phyloP scores from a whole-genome alignment of 2,797 vertebrate genomes.

The Bradypodion ventrale region DNA sequence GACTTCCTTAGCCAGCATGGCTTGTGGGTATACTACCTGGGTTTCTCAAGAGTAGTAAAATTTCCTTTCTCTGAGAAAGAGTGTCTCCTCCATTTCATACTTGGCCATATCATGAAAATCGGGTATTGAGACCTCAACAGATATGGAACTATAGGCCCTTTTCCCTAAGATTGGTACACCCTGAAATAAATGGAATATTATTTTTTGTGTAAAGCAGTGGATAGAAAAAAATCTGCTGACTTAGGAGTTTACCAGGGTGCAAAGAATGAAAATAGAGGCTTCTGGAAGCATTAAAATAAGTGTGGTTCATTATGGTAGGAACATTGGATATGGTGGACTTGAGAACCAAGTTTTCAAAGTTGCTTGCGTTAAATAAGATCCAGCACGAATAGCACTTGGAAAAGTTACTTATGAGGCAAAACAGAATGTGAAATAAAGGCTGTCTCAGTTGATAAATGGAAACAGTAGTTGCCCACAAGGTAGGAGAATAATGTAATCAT shows the following conservation, averaged over 20 bases:
- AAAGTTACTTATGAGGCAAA: not conserved
- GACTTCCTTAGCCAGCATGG: too few species aligned
- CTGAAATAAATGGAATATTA: too few species aligned
- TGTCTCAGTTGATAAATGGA: slow-evolving; percentile 4
- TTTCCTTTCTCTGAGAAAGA: too few species aligned
- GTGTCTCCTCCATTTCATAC: not conserved
- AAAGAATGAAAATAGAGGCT: too few species aligned
- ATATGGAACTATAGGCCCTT: not conserved
- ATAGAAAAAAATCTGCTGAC: not conserved
- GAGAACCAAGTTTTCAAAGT: not conserved
- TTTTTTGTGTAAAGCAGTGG: too few species aligned
- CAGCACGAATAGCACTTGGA: too few species aligned
- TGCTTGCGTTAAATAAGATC: too few species aligned
- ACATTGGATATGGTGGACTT: not conserved
- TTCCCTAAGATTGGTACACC: not conserved
- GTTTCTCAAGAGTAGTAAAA: too few species aligned
- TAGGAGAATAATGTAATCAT: not conserved
- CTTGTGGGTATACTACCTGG: too few species aligned
- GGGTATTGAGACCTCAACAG: not conserved
- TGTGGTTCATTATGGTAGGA: not conserved
- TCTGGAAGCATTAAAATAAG: not conserved
- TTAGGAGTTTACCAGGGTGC: not conserved
- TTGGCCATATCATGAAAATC: not conserved
- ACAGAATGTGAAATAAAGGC: not conserved
- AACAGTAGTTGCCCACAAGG: not conserved